These are phyloP conservation scores for Todiramphus chloris DNA, from an alignment of 2,113 vertebrate genomes.

Conservation along the genomic window DNA sequence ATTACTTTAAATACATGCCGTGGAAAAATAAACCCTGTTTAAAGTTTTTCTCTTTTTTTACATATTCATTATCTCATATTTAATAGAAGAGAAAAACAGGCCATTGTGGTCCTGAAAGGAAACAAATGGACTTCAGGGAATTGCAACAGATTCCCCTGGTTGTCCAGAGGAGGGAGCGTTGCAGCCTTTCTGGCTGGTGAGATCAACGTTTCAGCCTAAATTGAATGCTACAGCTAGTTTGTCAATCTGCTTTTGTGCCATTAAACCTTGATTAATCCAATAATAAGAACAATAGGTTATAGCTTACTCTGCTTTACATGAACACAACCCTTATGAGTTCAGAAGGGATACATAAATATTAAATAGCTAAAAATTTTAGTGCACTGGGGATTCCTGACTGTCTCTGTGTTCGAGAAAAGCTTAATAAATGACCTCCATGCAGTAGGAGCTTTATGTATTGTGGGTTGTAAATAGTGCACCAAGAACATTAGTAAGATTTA, in stretches of 20 bases:
- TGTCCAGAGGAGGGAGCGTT: constrained; percentile 29
- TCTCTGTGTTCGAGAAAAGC: neutral
- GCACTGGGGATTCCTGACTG: neutral
- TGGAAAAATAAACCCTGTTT: neutral
- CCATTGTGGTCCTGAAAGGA: neutral
- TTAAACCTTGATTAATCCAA: constrained; percentile 19
- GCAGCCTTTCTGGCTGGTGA: neutral
- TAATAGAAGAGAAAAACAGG: neutral
- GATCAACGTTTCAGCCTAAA: neutral
- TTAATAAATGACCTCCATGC: neutral
- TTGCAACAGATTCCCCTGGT: neutral
- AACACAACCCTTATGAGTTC: neutral
- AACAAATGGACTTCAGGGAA: neutral
- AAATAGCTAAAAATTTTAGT: neutral
- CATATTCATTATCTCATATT: neutral
- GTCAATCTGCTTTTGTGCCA: neutral
- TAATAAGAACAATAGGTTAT: neutral
- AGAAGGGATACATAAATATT: neutral
- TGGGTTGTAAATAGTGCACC: neutral
- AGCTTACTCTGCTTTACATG: neutral
- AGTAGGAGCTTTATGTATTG: neutral
- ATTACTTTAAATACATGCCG: neutral
- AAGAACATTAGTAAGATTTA: neutral
- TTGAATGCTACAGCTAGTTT: neutral
- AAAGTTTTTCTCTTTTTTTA: neutral